Conservation (phyloP, 1,140 invertebrate genomes). For the Trichonephila inaurata region DNA sequence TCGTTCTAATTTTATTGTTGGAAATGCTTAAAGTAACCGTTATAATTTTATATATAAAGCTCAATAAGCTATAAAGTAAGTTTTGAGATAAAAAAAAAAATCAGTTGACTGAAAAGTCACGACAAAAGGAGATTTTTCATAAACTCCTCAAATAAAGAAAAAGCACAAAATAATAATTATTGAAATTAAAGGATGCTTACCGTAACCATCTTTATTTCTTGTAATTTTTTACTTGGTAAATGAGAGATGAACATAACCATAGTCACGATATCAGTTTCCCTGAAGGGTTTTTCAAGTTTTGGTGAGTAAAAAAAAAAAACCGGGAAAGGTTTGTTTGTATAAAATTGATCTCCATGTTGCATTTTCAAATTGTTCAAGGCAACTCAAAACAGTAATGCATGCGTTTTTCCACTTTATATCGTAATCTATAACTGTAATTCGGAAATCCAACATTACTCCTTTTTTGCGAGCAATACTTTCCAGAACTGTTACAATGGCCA, state of each 20-base stretch:
- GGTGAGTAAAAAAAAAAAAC: background rate
- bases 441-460: background rate
- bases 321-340: background rate
- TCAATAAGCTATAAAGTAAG: too few species aligned
- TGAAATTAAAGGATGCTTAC: too few species aligned
- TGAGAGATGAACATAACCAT: background rate
- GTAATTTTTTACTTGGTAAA: background rate
- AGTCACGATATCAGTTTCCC: background rate
- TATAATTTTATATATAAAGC: too few species aligned
- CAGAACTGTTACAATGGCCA: slow-evolving; percentile 5
- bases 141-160: too few species aligned
- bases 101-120: too few species aligned
- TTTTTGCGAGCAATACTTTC: background rate
- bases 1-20: too few species aligned
- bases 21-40: too few species aligned
- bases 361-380: background rate
- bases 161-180: too few species aligned
- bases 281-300: background rate
- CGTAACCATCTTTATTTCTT: too few species aligned
- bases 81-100: too few species aligned
- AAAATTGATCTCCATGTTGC: slow-evolving; percentile 9
- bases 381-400: background rate
- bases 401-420: slow-evolving; percentile 2
- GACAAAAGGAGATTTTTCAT: too few species aligned
- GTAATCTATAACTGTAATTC: background rate